Base-by-base conservation (phyloP, 2,113 vertebrate genomes). In the Halcyon malimbica region DNA sequence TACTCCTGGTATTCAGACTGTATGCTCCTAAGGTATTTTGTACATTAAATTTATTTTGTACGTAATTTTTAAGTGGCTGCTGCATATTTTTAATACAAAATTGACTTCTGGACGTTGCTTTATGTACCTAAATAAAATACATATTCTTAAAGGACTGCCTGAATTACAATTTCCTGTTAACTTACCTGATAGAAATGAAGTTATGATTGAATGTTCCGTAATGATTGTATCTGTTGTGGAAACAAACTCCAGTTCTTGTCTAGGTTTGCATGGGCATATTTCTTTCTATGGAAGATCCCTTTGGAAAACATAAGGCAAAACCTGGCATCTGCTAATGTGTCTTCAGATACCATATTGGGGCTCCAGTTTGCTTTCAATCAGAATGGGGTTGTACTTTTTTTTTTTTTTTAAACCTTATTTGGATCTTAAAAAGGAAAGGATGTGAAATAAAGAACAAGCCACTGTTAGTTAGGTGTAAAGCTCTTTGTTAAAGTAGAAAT, bases 81-180 rank as follows among this genome's bases (percentile, higher is more conserved):
- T 84, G 62, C 60, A 31, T 92, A 68, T 89, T 94, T 96, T 95
- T 93, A 81, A 89, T 84, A 50, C 41, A 67, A 79, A 90, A 73
- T 64, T 92, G 50, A 37, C 35, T 92, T 96, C 41, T 86, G 50
- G 41, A 63, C 21, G 2, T 89, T 53, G 33, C 54, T 94, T 89
- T 82, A 57, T 79, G 15, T 93, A 68, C 39, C 10, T 82, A 87
- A 96, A 96, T 94, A 96, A 96, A 96, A 91, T 82, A 37, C 48
- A 16, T 93, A 51, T 93, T 93, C 44, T 63, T 92, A 53, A 89
- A 93, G 42, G 21, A 88, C 44, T 78, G 89, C 67, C 56, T 95
- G 88, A 94, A 84, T 87, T 92, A 95, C 60, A 83, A 33, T 97
- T 93, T 93, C 39, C 92, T 95, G 12, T 85, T 91, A 92, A 70